These are phyloP conservation scores for Psococerastis gibbosa DNA, from an alignment of 2,888 invertebrate genomes.

Conservation along the genomic window DNA sequence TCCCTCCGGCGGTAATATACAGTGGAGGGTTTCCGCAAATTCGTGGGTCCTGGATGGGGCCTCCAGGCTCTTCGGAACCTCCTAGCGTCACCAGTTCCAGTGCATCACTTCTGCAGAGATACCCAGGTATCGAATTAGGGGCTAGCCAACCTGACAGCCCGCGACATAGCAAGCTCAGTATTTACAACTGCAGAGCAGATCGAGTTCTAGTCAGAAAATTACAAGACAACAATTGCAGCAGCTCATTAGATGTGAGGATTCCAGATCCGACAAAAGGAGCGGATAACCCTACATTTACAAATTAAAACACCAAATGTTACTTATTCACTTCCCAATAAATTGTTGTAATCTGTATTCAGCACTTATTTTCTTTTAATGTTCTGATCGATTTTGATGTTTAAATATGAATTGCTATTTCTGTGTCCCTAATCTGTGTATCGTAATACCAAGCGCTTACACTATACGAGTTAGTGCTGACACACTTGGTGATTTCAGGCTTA, in stretches of 20 bases:
- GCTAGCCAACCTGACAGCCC: conserved; percentile 1
- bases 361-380: too few relatives aligned
- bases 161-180: conserved; percentile 3
- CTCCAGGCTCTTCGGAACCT: neutral
- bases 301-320: conserved; percentile 1
- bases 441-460: too few relatives aligned
- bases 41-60: conserved; percentile 6
- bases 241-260: neutral
- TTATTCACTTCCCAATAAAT: too few relatives aligned
- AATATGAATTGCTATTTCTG: too few relatives aligned
- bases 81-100: neutral
- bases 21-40: conserved; percentile 19
- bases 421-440: too few relatives aligned
- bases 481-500: too few relatives aligned
- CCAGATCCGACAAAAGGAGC: neutral
- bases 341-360: too few relatives aligned
- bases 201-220: neutral
- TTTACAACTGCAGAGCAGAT: conserved; percentile 5
- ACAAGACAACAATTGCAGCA: neutral
- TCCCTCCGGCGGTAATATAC: conserved; percentile 21
- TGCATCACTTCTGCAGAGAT: conserved; percentile 3
- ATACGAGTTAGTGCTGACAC: too few relatives aligned
- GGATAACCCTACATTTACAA: conserved; percentile 2
- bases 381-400: too few relatives aligned
- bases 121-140: conserved; percentile 6